Percentiles rank a stretch among this genome's conserved stretches.
Conservation (phyloP, 2,113 vertebrate genomes). For the Capreolus pygargus region DNA sequence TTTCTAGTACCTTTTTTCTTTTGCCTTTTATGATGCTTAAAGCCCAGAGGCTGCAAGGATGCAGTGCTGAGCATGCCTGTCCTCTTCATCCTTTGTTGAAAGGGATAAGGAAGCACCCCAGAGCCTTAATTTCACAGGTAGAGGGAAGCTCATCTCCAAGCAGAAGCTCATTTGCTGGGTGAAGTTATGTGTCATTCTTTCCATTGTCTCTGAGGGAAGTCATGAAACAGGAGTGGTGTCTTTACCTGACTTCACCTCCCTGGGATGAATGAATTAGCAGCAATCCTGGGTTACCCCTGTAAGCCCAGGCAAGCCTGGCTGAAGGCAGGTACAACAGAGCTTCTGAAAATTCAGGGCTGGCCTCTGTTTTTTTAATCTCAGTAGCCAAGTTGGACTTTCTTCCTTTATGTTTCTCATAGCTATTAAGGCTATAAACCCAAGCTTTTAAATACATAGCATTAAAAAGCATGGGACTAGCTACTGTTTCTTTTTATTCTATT, state of each 20-base stretch:
- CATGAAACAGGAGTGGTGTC: not conserved
- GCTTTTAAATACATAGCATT: not conserved
- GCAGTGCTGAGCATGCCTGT: not conserved
- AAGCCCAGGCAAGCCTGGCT: not conserved
- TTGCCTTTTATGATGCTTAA: conserved; percentile 5
- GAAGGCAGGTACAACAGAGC: not conserved
- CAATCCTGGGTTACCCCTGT: not conserved
- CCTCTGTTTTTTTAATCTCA: not conserved
- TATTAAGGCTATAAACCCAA: not conserved
- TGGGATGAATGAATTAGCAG: not conserved
- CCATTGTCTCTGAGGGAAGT: not conserved
- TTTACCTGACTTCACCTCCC: not conserved
- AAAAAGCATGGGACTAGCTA: not conserved
- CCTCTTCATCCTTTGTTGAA: not conserved
- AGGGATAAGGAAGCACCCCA: not conserved
- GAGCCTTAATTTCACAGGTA: not conserved
- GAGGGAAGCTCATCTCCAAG: not conserved
- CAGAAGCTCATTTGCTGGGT: not conserved
- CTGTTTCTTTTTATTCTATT: not conserved
- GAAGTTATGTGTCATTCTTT: conserved; percentile 23
- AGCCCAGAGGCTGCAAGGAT: not conserved
- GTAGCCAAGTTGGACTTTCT: not conserved
- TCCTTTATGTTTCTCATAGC: not conserved
- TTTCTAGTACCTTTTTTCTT: not conserved
- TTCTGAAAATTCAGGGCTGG: not conserved